Base-by-base conservation (phyloP, 2,797 vertebrate genomes). In the Coccyzus lansbergi region DNA sequence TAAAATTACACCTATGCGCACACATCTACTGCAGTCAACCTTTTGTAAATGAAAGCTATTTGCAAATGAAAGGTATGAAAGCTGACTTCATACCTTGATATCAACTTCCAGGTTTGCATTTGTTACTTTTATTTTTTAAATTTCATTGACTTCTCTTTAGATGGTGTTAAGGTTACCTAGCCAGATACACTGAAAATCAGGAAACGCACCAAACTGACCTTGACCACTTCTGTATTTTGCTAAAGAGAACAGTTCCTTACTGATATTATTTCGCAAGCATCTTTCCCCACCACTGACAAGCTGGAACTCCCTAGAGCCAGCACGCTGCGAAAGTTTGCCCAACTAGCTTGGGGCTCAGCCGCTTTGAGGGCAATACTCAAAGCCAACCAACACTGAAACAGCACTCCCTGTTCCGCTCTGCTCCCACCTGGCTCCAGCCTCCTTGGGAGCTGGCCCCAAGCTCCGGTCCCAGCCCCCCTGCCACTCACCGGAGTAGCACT, bases 401-500 rank as follows among this genome's bases (percentile, higher is more conserved):
- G 42, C 42, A 42, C 17, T 42, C 42, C 42, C 42, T 44, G 42
- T 18, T 44, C 42, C 15, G 42, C 16, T 44, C 42, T 0, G 17
- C 2, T 22, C 51, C 59, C n/a, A 17, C 11, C n/a, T 3, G 19
- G 4, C 13, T 8, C 11, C 31, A 38, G 15, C 42, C 42, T 44
- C 42, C 42, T 44, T 44, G 15, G 42, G 15, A 44, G 42, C 42
- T 16, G 7, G 42, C 42, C 42, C 42, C 14, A 22, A 3, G 17
- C 60, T 13, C 17, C 22, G 3, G 29, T 5, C 24, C 58, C 3
- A 38, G 38, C 62, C 4, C 20, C 20, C n/a, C 12, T 7, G 33
- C 10, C 15, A 29, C 95, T 96, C 96, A 99, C 99, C 98, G 51
- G 98, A 98, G 90, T 98, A 98, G 96, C 98, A 98, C 95, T 99